Base-by-base conservation (phyloP, 2,113 vertebrate species). In the Manacus vitellinus region DNA sequence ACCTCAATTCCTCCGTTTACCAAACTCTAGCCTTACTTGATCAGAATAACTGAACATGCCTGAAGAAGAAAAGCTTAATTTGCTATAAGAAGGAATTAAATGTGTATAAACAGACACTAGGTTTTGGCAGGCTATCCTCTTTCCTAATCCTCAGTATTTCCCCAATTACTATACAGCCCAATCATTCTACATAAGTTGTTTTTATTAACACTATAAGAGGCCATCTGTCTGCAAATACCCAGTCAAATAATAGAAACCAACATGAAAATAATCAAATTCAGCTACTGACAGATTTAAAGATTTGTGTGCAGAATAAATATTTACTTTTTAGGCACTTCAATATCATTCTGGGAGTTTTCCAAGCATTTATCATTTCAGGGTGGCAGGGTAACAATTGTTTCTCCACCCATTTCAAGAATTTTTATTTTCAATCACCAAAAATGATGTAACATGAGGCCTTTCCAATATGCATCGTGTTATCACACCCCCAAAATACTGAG, bases 181-280 rank as follows among this genome's bases (percentile, higher is more conserved):
- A 68, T 96, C 65, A 25, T 66, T 82, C 72, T 73, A 76, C 54
- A 82, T 68, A 95, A 95, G 93, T 92, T 90, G 92, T 96, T 97
- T 97, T 93, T 94, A 96, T 94, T 88, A 96, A 96, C 82, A 93
- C 82, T 84, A 33, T 47, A 84, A 74, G 89, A 96, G 76, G 73
- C 93, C 94, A 97, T 96, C 93, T 97, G 95, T 93, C 93, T 90
- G 85, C 91, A 89, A 81, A 96, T 73, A 91, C 59, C 35, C 88
- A 91, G 62, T 80, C 43, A 94, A 93, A 93, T 92, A 94, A 92
- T 49, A 92, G 85, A 92, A 96, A 80, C n/a, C 63, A 84, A 77
- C 65, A 86, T 23, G 86, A 96, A 73, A 96, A 94, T 81, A 84
- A 67, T 78, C 47, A 86, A 84, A 93, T 93, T 63, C 68, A 92